Evolutionary conservation across 2,113 vertebrate species (phyloP).

Genomic region (Corythoichthys haematopterus): DNA sequence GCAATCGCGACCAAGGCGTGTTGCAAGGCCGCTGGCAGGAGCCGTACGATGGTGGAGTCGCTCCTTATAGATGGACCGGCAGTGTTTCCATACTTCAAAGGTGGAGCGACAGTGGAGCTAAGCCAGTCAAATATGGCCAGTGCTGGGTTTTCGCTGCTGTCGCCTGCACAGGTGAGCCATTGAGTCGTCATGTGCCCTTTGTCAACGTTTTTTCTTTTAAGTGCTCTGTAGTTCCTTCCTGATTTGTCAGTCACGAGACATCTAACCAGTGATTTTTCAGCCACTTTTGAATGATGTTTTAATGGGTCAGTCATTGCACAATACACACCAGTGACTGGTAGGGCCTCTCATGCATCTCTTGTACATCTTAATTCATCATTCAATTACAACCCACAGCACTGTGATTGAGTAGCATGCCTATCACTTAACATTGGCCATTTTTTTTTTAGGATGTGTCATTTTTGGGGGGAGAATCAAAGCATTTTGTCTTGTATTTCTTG

Average conservation of each 20-base stretch:
- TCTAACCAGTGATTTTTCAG: no score
- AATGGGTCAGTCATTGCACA: no score
- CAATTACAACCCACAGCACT: no score
- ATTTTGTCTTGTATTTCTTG: no score
- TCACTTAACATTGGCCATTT: no score
- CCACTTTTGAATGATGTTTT: no score
- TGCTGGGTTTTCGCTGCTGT: slow-evolving; percentile 78
- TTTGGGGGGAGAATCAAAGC: no score
- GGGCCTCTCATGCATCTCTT: no score
- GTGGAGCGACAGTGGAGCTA: slow-evolving; percentile 61
- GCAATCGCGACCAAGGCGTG: slow-evolving; percentile 70
- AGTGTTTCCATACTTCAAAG: slow-evolving; percentile 68
- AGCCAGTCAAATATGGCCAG: slow-evolving; percentile 71
- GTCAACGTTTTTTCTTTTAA: neutral
- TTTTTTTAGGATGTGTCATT: no score
- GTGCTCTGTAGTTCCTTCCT: neutral
- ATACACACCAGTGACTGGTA: no score
- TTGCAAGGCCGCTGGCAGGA: slow-evolving; percentile 63
- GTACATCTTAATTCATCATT: no score
- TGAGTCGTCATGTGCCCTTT: neutral
- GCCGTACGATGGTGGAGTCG: slow-evolving; percentile 60
- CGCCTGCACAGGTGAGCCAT: slow-evolving; percentile 70
- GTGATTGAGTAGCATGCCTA: no score
- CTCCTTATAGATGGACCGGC: slow-evolving; percentile 68
- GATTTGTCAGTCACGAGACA: neutral